phyloP scores from a whole-genome alignment of 35 echinoderm and acorn worm genomes.

The Hemicentrotus pulcherrimus region DNA sequence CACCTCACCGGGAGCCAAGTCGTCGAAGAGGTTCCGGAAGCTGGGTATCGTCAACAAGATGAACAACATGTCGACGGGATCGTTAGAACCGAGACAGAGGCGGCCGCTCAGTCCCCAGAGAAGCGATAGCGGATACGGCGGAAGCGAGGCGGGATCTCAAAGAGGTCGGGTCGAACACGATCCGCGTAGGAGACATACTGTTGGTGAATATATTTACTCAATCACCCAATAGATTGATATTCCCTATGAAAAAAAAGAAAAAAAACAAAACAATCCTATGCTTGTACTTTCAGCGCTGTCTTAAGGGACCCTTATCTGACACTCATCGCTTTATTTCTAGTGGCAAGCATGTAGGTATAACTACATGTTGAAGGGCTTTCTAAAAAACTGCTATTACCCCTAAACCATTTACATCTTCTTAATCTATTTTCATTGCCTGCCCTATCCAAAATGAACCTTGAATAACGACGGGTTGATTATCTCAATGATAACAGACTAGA shows the following conservation, averaged over 20 bases:
- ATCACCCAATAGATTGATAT: neutral
- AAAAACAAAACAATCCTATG: neutral
- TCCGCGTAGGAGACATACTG: slow-evolving; percentile 79
- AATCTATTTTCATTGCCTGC: neutral
- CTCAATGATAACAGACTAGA: neutral
- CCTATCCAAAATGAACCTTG: neutral
- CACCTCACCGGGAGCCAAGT: slow-evolving; percentile 6
- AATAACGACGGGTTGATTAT: neutral
- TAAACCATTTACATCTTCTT: neutral
- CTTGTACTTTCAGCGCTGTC: neutral
- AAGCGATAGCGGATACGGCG: slow-evolving; percentile 84
- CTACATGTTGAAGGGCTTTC: neutral
- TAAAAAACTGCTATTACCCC: neutral
- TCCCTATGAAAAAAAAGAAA: too few species aligned
- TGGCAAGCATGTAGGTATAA: neutral
- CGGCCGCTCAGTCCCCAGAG: slow-evolving; percentile 87
- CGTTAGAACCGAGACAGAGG: neutral
- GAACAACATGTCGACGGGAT: slow-evolving; percentile 35
- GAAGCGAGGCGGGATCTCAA: slow-evolving; percentile 77
- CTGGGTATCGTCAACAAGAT: neutral
- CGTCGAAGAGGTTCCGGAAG: slow-evolving; percentile 23
- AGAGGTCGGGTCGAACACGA: slow-evolving; percentile 71
- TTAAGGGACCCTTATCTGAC: neutral
- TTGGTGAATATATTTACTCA: slow-evolving; percentile 67
- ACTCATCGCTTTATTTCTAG: neutral